Evolutionary conservation across 1,140 invertebrate genomes (phyloP).

Genomic region (Delia radicum): DNA sequence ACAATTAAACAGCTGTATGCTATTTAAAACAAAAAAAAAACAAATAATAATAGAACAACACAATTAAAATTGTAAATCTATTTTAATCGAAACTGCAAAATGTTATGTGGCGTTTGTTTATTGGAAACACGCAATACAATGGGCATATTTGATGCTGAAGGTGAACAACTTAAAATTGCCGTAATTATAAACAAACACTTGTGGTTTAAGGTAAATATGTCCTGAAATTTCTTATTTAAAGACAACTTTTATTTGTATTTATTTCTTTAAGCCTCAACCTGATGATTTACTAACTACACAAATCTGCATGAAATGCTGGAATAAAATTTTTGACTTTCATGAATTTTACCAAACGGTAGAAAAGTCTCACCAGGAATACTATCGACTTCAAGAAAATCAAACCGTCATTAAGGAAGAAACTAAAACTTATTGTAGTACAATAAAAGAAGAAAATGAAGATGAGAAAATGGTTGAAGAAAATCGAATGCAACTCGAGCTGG

Average conservation of each 20-base stretch:
- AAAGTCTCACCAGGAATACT: slow-evolving; percentile 34
- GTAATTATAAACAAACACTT: slow-evolving; percentile 46
- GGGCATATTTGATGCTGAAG: slow-evolving; percentile 25
- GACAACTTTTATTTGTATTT: background rate
- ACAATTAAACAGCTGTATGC: too few species aligned
- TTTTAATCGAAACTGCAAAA: too few species aligned
- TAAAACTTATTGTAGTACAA: background rate
- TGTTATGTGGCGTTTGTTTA: slow-evolving; percentile 25
- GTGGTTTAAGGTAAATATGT: slow-evolving; percentile 44
- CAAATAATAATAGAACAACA: too few species aligned
- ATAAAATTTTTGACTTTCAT: slow-evolving; percentile 47
- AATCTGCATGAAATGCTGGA: slow-evolving; percentile 48
- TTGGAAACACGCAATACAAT: background rate
- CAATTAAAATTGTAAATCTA: too few species aligned
- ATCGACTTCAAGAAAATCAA: slow-evolving; percentile 32
- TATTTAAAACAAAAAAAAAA: too few species aligned
- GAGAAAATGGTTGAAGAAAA: background rate
- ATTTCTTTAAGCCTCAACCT: background rate
- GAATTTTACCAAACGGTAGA: slow-evolving; percentile 49
- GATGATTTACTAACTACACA: slow-evolving; percentile 40
- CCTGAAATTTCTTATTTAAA: background rate
- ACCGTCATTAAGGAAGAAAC: background rate
- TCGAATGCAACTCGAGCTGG: background rate
- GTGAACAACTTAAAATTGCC: slow-evolving; percentile 35
- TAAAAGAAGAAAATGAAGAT: background rate